These are phyloP conservation scores for Torymus auratus DNA, from an alignment of 2,888 invertebrate species.

Conservation along the genomic window DNA sequence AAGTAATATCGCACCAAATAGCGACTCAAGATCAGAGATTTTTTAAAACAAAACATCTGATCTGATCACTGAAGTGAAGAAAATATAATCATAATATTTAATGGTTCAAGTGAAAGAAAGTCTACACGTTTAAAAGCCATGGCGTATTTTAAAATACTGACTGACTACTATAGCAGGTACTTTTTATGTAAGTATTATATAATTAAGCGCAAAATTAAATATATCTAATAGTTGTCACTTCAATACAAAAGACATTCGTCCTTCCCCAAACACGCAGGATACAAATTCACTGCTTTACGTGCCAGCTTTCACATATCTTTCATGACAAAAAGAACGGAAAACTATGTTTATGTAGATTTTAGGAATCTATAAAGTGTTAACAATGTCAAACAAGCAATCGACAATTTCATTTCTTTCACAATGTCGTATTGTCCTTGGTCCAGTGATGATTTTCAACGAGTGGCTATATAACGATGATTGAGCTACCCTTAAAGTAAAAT, in stretches of 20 bases:
- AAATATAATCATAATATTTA: constrained; percentile 2
- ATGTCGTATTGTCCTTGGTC: constrained; percentile 55
- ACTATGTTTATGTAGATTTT: constrained; percentile 19
- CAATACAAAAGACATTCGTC: constrained; percentile 29
- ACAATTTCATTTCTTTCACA: constrained; percentile 33
- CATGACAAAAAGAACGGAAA: constrained; percentile 33
- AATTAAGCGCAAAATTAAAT: constrained; percentile 36
- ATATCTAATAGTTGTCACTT: constrained; percentile 29
- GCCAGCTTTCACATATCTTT: not conserved
- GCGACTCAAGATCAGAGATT: constrained; percentile 14
- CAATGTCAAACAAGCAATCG: constrained; percentile 38
- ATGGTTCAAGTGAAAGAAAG: constrained; percentile 1
- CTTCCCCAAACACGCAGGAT: not conserved
- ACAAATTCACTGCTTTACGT: not conserved
- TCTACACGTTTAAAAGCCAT: constrained; percentile 44
- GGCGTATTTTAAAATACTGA: constrained; percentile 49
- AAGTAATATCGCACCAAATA: constrained; percentile 12
- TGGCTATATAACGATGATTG: constrained; percentile 48
- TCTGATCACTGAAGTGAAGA: constrained; percentile 12
- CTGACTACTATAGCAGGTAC: constrained; percentile 55
- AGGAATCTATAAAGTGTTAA: constrained; percentile 47
- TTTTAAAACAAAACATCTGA: constrained; percentile 42
- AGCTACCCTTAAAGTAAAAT: constrained; percentile 24
- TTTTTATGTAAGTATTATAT: constrained; percentile 48
- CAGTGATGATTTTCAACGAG: constrained; percentile 55